These are phyloP conservation scores for Scaptomyza flava DNA, from an alignment of 2,888 invertebrate species.

Conservation along the genomic window DNA sequence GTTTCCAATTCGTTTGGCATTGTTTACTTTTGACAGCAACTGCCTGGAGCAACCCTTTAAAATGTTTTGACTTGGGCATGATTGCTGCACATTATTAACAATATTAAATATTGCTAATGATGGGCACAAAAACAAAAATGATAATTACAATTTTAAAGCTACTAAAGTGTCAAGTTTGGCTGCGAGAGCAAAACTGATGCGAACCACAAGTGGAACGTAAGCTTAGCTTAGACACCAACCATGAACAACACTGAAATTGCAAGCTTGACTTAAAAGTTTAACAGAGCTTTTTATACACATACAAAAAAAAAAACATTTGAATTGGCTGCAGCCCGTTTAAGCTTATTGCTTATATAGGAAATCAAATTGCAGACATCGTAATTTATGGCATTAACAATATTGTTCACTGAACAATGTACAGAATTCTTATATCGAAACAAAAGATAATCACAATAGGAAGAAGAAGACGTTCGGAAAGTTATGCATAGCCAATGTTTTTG, in stretches of 20 bases:
- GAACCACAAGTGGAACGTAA: slow-evolving; percentile 32
- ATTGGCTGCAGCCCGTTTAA: neutral
- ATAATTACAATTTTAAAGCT: slow-evolving; percentile 30
- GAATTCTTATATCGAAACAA: slow-evolving; percentile 13
- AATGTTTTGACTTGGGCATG: slow-evolving; percentile 34
- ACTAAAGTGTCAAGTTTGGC: slow-evolving; percentile 33
- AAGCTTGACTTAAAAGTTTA: slow-evolving; percentile 48
- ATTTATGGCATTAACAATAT: slow-evolving; percentile 15
- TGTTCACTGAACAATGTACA: slow-evolving; percentile 2
- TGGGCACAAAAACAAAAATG: slow-evolving; percentile 22
- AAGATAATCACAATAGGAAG: neutral
- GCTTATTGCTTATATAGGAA: slow-evolving; percentile 36
- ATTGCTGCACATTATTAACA: slow-evolving; percentile 42
- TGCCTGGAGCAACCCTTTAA: slow-evolving; percentile 27
- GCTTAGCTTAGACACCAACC: slow-evolving; percentile 44
- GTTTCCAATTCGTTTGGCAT: slow-evolving; percentile 31
- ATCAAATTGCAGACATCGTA: slow-evolving; percentile 21
- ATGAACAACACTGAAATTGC: neutral
- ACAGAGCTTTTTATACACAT: neutral
- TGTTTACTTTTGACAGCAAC: slow-evolving; percentile 36
- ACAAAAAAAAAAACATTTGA: slow-evolving; percentile 24
- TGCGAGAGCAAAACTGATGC: slow-evolving; percentile 14
- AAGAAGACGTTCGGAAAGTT: neutral
- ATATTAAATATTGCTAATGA: slow-evolving; percentile 16
- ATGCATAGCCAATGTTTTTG: neutral